Conservation (phyloP, 1,140 invertebrate species). For the Neotoxoptera formosana region DNA sequence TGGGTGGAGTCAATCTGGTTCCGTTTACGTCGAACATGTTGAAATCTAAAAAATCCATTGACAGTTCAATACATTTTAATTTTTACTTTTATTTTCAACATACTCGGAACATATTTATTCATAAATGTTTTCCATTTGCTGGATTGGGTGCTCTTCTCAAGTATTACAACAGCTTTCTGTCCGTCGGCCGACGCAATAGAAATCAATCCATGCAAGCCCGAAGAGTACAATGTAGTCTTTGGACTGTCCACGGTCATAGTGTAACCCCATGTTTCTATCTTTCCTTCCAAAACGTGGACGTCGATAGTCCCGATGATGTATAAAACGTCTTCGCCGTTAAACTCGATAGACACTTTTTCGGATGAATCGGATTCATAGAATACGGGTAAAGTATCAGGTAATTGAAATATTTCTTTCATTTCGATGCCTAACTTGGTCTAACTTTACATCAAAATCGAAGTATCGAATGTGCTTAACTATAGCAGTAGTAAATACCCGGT, state of each 20-base stretch:
- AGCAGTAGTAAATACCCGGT: no score
- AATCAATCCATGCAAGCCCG: not conserved
- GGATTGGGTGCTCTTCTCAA: not conserved
- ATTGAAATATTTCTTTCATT: conserved; percentile 45
- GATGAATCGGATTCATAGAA: conserved; percentile 31
- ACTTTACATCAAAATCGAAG: no score
- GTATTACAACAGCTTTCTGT: not conserved
- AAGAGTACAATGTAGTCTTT: not conserved
- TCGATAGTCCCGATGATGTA: not conserved
- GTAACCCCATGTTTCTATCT: conserved; percentile 26
- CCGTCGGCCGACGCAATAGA: not conserved
- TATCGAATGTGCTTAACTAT: no score
- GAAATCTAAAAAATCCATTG: not conserved
- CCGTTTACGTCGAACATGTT: not conserved
- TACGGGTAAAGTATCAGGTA: not conserved
- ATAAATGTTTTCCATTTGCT: conserved; percentile 37
- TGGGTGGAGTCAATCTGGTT: conserved; percentile 34
- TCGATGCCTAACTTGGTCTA: not conserved
- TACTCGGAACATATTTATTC: conserved; percentile 14
- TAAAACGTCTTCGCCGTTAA: not conserved
- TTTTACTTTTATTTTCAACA: not conserved
- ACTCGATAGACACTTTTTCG: not conserved
- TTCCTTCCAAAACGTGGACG: not conserved
- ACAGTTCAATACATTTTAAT: not conserved
- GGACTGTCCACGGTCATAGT: not conserved